phyloP scores from a whole-genome alignment of 2,113 vertebrate genomes.

The Scopus umbretta region DNA sequence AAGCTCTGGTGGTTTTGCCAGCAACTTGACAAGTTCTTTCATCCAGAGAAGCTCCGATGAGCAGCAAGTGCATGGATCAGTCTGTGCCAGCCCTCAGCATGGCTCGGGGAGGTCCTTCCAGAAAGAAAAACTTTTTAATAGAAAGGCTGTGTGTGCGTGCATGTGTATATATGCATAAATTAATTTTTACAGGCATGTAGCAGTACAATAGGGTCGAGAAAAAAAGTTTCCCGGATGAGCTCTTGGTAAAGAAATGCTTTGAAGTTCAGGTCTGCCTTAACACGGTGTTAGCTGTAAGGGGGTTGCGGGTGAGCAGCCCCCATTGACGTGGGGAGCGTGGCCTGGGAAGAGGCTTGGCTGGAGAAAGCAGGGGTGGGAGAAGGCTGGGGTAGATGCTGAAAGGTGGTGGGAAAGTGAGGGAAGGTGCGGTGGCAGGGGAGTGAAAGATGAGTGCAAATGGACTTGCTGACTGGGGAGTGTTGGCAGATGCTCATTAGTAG shows the following conservation, averaged over 20 bases:
- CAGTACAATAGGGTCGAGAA: background rate
- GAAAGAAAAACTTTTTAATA: background rate
- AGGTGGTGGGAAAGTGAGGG: background rate
- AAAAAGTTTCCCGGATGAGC: background rate
- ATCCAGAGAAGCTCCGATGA: background rate
- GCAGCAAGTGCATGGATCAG: background rate
- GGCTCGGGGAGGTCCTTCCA: background rate
- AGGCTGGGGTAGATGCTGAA: background rate
- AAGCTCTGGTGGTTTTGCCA: background rate
- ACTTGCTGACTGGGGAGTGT: background rate
- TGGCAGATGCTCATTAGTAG: background rate
- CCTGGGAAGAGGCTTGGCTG: background rate
- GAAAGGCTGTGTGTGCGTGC: background rate
- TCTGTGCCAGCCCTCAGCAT: background rate
- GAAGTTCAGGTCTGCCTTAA: background rate
- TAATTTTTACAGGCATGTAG: background rate
- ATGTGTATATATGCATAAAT: background rate
- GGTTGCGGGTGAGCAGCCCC: background rate
- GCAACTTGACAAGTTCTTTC: background rate
- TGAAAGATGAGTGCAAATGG: background rate
- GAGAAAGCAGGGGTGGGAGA: background rate
- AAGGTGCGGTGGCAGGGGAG: background rate
- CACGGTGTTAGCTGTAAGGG: background rate
- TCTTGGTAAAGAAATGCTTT: background rate
- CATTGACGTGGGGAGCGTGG: fast-evolving